Conservation (phyloP, 2,888 invertebrate genomes). For the Creontiades dilutus region DNA sequence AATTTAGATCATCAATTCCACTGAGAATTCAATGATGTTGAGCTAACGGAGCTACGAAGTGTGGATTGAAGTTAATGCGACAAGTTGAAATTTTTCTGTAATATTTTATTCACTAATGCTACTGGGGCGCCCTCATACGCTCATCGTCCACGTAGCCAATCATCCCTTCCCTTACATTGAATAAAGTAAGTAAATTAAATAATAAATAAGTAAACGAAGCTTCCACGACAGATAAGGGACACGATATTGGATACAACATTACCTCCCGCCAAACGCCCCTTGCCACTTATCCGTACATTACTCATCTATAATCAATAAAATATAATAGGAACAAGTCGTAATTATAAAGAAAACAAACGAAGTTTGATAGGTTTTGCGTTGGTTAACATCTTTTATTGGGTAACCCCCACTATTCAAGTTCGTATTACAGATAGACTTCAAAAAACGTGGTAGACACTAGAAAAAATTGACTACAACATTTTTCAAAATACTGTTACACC, state of each 20-base stretch:
- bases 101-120: neutral
- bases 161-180: neutral
- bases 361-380: slow-evolving; percentile 48
- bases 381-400: slow-evolving; percentile 64
- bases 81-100: neutral
- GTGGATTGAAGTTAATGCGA: neutral
- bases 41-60: too few species aligned
- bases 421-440: slow-evolving; percentile 31
- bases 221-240: slow-evolving; percentile 14
- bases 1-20: too few species aligned
- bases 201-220: slow-evolving; percentile 21
- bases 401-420: slow-evolving; percentile 26
- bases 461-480: slow-evolving; percentile 43
- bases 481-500: slow-evolving; percentile 63
- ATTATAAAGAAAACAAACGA: slow-evolving; percentile 58
- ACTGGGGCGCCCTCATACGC: neutral
- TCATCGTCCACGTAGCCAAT: neutral
- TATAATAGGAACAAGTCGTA: slow-evolving; percentile 66
- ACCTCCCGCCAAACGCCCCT: slow-evolving; percentile 11
- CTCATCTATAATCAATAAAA: slow-evolving; percentile 59
- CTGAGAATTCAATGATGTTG: too few species aligned
- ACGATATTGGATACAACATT: slow-evolving; percentile 9
- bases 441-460: slow-evolving; percentile 15
- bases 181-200: neutral
- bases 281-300: slow-evolving; percentile 43